A percentile compares a stretch with the other conserved stretches of the same genome.
Conservation (phyloP, 2,888 invertebrate genomes). For the Poecilus cupreus region DNA sequence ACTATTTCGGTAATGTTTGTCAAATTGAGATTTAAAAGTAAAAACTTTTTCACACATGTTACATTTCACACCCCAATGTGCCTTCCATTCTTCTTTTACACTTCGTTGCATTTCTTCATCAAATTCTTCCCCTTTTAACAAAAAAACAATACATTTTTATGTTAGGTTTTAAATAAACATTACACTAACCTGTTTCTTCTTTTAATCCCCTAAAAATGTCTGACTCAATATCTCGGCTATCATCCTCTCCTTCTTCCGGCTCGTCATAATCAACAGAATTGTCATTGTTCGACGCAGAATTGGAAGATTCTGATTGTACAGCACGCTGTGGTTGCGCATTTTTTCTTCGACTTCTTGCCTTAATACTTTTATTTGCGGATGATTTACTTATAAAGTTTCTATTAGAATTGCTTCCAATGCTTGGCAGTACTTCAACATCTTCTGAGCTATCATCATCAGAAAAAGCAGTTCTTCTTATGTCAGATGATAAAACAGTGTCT, state of each 20-base stretch:
- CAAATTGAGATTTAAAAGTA: constrained; percentile 74
- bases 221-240: constrained; percentile 67
- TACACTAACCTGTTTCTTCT: constrained; percentile 67
- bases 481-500: too few relatives aligned
- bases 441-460: constrained; percentile 58
- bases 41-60: constrained; percentile 74
- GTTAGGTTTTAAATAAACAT: too few relatives aligned
- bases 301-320: constrained; percentile 65
- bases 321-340: constrained; percentile 68
- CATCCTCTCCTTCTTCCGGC: constrained; percentile 65
- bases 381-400: background rate
- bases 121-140: constrained; percentile 67
- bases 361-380: constrained; percentile 57
- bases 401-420: background rate
- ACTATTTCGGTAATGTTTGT: constrained; percentile 73
- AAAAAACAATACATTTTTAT: background rate
- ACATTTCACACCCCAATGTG: constrained; percentile 76
- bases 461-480: constrained; percentile 21
- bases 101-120: constrained; percentile 72
- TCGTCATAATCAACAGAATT: background rate
- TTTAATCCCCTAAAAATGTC: constrained; percentile 69
- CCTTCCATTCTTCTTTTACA: constrained; percentile 72
- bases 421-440: background rate
- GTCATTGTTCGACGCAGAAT: background rate
- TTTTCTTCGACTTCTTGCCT: constrained; percentile 68